Base-by-base conservation (phyloP, 1,140 invertebrate species). In the Temnothorax nylanderi region DNA sequence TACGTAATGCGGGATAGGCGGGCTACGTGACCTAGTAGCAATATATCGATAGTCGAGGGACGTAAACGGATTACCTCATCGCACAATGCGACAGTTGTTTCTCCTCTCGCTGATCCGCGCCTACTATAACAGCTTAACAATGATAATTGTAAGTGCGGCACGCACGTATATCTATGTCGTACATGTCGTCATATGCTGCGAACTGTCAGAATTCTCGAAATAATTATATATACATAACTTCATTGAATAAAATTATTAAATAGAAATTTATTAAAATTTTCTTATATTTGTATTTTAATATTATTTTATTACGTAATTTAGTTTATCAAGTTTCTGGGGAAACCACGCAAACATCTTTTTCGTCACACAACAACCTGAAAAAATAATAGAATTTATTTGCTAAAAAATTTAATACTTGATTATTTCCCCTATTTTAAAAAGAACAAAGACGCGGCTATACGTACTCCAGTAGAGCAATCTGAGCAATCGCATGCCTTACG, bases 1-100 rank as follows among this genome's bases (percentile, higher is more conserved):
- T 6, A 44, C 13, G 41, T 85, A 67, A 87, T 71, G 54, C 21
- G n/a, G 41, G 54, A 87, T 75, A 81, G 64, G 56, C 47, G 64
- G 64, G 49, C 71, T 87, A 85, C 74, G 72, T 85, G 78, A 84
- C 78, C 72, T 60, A 65, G 44, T 82, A 62, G 87, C 76, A 58
- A 32, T 56, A 56, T 69, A 87, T 88, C 69, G 71, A 87, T 87
- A 87, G 60, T 51, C 76, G n/a, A 26, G 37, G 60, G 56, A 41
- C 75, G 54, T 82, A 51, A 58, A 21, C 34, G 58, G 32, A 18
- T 88, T 87, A 78, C 75, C 37, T 76, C 76, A 65, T 82, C 69
- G 69, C 74, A 58, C 49, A 58, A 74, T 51, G 67, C 75, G 86
- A 56, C 69, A 60, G 18, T 65, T 71, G 62, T 85, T 87, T 87